These are phyloP conservation scores for Channa striata DNA, from an alignment of 2,797 vertebrate genomes.

Conservation along the genomic window DNA sequence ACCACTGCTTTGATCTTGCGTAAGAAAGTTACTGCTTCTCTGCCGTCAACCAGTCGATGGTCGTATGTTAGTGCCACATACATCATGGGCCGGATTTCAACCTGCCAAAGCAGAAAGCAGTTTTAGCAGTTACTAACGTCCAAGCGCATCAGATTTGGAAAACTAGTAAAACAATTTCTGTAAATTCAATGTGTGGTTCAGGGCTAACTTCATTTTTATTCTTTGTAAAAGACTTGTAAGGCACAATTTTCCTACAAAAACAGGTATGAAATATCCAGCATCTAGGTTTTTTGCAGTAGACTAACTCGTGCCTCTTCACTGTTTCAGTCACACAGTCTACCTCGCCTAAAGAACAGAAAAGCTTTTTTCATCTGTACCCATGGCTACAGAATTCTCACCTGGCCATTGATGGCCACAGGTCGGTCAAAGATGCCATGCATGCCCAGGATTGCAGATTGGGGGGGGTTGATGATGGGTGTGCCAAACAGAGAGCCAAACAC, in stretches of 20 bases:
- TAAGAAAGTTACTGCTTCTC: constrained; percentile 95
- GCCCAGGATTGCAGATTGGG: constrained; percentile 95
- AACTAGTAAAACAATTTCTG: background rate
- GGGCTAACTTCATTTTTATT: no score
- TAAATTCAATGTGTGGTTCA: no score
- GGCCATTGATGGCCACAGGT: constrained; percentile 90
- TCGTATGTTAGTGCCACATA: constrained; percentile 94
- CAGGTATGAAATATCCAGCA: no score
- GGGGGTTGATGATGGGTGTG: constrained; percentile 96
- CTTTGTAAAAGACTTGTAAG: no score
- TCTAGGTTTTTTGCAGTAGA: background rate
- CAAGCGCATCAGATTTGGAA: background rate
- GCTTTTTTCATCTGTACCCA: background rate
- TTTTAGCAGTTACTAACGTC: background rate
- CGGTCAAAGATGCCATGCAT: constrained; percentile 96
- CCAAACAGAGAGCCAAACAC: constrained; percentile 96
- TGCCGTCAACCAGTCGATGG: constrained; percentile 93
- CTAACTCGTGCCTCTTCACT: background rate
- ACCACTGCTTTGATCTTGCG: constrained; percentile 95
- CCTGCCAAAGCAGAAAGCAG: constrained; percentile 72
- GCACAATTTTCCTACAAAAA: no score
- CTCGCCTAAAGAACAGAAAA: no score
- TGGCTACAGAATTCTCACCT: constrained; percentile 78
- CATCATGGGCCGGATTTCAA: constrained; percentile 96
- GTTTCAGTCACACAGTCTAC: no score